A percentile compares a stretch with the other conserved stretches of the same genome.
Conservation (phyloP, 2,113 vertebrate genomes). For the Psilopsiagon aurifrons region DNA sequence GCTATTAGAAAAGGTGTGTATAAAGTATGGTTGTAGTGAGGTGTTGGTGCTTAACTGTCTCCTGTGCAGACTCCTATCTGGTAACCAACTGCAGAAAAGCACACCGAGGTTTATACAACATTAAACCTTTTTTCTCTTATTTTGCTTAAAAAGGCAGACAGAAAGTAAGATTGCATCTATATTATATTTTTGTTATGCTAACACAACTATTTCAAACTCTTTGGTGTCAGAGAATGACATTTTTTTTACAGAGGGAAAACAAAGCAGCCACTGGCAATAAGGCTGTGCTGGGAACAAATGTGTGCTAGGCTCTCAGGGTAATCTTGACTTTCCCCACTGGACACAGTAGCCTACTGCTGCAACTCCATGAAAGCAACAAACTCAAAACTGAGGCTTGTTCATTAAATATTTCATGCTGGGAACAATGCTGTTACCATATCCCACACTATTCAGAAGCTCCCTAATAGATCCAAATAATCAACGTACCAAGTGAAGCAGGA, state of each 20-base stretch:
- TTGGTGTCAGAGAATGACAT: neutral
- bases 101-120: neutral
- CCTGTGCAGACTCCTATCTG: neutral
- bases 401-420: neutral
- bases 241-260: neutral
- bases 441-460: neutral
- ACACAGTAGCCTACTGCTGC: neutral
- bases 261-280: neutral
- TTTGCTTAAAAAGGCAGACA: neutral
- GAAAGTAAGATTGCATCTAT: neutral
- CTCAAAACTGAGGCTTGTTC: neutral
- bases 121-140: neutral
- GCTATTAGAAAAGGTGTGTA: neutral
- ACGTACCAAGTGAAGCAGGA: neutral
- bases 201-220: neutral
- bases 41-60: neutral
- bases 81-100: neutral
- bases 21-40: accelerated
- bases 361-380: neutral
- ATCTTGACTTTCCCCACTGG: neutral
- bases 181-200: neutral
- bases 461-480: neutral
- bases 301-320: neutral
- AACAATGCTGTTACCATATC: neutral
- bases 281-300: neutral